A percentile compares a stretch with the other conserved stretches of the same genome.
phyloP scores from a whole-genome alignment of 1,140 invertebrate species.

The Calliphora vicina region DNA sequence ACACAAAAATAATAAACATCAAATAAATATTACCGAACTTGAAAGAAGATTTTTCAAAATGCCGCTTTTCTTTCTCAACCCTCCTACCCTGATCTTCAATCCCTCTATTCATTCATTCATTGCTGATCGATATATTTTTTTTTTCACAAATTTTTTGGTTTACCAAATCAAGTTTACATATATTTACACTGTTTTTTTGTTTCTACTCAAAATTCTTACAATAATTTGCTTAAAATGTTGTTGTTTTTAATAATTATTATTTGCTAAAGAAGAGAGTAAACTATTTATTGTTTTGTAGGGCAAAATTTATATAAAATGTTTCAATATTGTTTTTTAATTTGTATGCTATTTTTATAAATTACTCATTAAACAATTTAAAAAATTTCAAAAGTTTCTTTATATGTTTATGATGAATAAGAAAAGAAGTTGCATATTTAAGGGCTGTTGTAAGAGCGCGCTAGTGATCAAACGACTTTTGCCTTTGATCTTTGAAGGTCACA shows the following conservation, averaged over 20 bases:
- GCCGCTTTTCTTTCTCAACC: background rate
- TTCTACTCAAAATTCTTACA: background rate
- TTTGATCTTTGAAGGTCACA: background rate
- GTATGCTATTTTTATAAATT: background rate
- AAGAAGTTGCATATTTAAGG: too few relatives aligned
- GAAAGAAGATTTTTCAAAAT: conserved; percentile 12
- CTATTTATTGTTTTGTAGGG: too few relatives aligned
- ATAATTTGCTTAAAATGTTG: conserved; percentile 18
- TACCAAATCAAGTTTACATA: conserved; percentile 22
- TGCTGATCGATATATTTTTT: background rate
- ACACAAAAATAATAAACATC: background rate
- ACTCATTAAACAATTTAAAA: background rate
- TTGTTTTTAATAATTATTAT: background rate
- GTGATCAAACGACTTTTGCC: background rate
- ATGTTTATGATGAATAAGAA: too few relatives aligned
- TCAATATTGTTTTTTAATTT: background rate
- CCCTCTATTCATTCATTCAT: too few relatives aligned
- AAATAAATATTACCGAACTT: conserved; percentile 17
- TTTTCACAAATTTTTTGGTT: conserved; percentile 21
- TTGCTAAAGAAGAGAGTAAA: background rate
- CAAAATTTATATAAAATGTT: too few relatives aligned
- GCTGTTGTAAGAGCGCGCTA: background rate
- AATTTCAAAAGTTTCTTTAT: too few relatives aligned
- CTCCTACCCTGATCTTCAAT: too few relatives aligned
- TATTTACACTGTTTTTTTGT: background rate